Evolutionary conservation across 2,888 invertebrate genomes (phyloP), one percentile per base, ranked within the genome.

Genomic region (Limnephilus rhombicus): DNA sequence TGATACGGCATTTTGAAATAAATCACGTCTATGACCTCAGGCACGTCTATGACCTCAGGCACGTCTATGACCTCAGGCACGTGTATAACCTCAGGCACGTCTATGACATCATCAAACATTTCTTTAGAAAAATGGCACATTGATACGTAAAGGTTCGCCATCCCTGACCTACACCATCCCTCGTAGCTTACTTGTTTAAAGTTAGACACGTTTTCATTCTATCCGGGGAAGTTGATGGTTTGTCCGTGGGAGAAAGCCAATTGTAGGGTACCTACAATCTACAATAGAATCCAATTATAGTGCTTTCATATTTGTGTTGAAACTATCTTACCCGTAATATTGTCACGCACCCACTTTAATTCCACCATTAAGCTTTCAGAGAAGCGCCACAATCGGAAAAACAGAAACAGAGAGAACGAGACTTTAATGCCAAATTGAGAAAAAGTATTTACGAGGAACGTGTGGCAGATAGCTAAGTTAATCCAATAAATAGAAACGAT

Each of bases 261-360:
- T 53, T 18, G 18, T 5, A 3, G 3, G 18, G 18, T 53, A 53
- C 53, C 41, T 13, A 45, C 45, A 45, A 45, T 45, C 13, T 13
- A 45, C 45, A 68, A 68, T 68, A 68, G 68, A 68, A 68, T 68
- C 68, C 68, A 68, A 68, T 68, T 68, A 68, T 68, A n/a, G 24
- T 68, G 24, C 24, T 68, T 24, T 68, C 24, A 68, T n/a, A 68
- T 68, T 68, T 68, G 24, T 68, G 24, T 68, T 68, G 9, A 24
- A 68, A 68, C 68, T n/a, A 7, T n/a, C 24, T 68, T 68, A 68
- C 9, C 68, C 68, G 37, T 83, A 37, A 37, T 83, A 11, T 83
- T 34, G 83, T 83, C 83, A 83, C 83, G 83, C 34, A 37, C 34
- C n/a, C 83, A 83, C 18, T 37, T 83, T 83, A 37, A 83, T 83